Base-by-base conservation (phyloP, 2,888 invertebrate genomes). In the Apamea epomidion region DNA sequence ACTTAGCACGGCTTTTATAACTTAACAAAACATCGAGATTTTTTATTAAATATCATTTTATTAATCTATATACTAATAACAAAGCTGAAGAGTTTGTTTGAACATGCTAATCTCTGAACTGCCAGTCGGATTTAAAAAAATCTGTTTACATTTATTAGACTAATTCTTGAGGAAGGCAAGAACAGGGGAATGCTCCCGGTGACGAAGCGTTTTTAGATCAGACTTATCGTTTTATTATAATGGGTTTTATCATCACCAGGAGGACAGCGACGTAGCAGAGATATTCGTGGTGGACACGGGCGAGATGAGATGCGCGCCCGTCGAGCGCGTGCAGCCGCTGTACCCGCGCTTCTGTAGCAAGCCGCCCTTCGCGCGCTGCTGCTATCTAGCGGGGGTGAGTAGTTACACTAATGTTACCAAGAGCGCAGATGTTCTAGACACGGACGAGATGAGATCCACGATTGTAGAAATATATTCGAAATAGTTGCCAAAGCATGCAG, bases 381-480 rank as follows among this genome's bases (percentile, higher is more conserved):
- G 96, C 91, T 94, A 97, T 88, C 93, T 97, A 48, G 96, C 96
- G 18, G 96, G 95, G 92, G 97, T 97, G 65, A 91, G 92, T 91
- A 8, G 29, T 25, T 12, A 45, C 60, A 45, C 60, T 37, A 21
- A 25, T 12, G 21, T 21, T 37, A 65, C 65, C 21, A 65, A 21
- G 29, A 32, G 18, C 32, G 16, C 62, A 8, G 18, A 62, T 18
- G 8, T n/a, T 29, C 3, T 62, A 18, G 60, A 14, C n/a, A 60
- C 62, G 1, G 29, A 5, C 29, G 62, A 62, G 62, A 62, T 29
- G 32, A 32, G 32, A 32, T 32, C 2, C 32, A 32, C 32, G 32
- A 32, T 2, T 32, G 6, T 29, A 8, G 8, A 62, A 29, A 29
- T 62, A 0, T 62, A 0, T 7, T 7, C 3, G 8, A 62, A 29